phyloP scores from a whole-genome alignment of 1,140 invertebrate species.

The Trichoplusia ni region DNA sequence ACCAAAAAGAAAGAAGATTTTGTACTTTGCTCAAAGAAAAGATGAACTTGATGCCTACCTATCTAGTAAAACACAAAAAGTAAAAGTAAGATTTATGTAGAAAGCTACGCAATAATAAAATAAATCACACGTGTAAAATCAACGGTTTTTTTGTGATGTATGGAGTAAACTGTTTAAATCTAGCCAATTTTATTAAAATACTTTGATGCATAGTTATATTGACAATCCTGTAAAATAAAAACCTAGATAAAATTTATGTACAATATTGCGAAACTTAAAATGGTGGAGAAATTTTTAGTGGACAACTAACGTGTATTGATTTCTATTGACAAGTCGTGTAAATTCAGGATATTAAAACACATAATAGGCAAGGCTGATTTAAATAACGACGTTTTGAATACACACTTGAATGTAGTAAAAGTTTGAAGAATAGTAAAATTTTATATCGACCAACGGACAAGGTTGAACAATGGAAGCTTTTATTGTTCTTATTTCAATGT shows the following conservation, averaged over 20 bases:
- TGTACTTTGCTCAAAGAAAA: too few relatives aligned
- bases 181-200: too few relatives aligned
- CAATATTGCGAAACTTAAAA: conserved; percentile 37
- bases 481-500: conserved; percentile 20
- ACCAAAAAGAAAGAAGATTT: too few relatives aligned
- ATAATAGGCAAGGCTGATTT: too few relatives aligned
- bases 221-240: not conserved
- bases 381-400: not conserved
- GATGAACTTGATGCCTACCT: too few relatives aligned
- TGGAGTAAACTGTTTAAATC: too few relatives aligned
- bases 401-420: not conserved
- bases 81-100: too few relatives aligned
- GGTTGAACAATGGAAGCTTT: conserved; percentile 65
- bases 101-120: not conserved
- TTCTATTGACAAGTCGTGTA: too few relatives aligned
- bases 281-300: conserved; percentile 26
- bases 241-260: not conserved
- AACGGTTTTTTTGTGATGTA: too few relatives aligned
- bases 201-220: not conserved
- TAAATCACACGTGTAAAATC: conserved; percentile 3
- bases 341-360: not conserved
- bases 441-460: conserved; percentile 65
- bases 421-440: conserved; percentile 28
- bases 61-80: too few relatives aligned
- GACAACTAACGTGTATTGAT: not conserved